phyloP scores from a whole-genome alignment of 2,113 vertebrate genomes.

The Myodes glareolus region DNA sequence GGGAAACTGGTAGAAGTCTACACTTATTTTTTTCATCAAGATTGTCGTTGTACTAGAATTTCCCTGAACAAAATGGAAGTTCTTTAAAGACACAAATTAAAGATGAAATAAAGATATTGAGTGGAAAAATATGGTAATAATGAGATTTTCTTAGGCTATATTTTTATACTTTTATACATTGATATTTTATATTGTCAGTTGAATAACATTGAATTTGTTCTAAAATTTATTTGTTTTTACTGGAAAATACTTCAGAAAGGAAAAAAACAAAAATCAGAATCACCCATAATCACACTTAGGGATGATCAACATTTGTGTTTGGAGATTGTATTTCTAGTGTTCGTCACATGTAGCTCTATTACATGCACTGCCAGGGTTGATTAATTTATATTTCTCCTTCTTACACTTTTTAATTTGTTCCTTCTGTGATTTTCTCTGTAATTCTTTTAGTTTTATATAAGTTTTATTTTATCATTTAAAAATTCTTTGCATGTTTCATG shows the following conservation, averaged over 20 bases:
- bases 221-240: no score
- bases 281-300: not conserved
- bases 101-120: not conserved
- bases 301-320: not conserved
- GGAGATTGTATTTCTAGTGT: not conserved
- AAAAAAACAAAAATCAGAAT: not conserved
- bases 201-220: constrained; percentile 4
- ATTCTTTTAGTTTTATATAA: not conserved
- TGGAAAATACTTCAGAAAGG: not conserved
- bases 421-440: not conserved
- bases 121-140: not conserved
- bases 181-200: constrained; percentile 6
- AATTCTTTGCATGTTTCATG: not conserved
- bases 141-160: not conserved
- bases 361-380: not conserved
- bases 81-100: not conserved
- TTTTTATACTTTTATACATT: not conserved
- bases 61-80: not conserved
- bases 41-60: not conserved
- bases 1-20: not conserved
- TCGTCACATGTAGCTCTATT: not conserved
- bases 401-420: not conserved
- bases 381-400: not conserved
- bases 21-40: not conserved
- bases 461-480: not conserved